These are phyloP conservation scores for Calliopum simillimum DNA, from an alignment of 2,888 invertebrate species.

Conservation along the genomic window DNA sequence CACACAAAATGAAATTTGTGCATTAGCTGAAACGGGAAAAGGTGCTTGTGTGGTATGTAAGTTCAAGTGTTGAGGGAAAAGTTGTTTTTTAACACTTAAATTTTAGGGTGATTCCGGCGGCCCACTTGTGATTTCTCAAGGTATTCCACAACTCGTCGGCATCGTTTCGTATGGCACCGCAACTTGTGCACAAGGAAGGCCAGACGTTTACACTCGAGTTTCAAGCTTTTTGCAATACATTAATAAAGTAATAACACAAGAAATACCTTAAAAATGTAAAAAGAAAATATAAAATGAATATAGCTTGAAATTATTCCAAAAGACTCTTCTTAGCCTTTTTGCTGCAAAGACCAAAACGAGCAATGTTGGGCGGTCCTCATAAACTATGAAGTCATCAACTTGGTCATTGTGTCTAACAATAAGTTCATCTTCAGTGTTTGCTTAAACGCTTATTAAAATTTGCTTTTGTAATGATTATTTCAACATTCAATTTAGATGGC, in stretches of 20 bases:
- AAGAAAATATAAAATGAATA: conserved; percentile 43
- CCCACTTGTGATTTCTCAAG: conserved; percentile 58
- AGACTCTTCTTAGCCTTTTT: conserved; percentile 18
- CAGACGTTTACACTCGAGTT: conserved; percentile 65
- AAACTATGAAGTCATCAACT: conserved; percentile 13
- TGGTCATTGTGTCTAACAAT: neutral
- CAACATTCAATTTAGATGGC: too few relatives aligned
- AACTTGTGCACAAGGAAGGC: conserved; percentile 59
- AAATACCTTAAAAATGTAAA: conserved; percentile 49
- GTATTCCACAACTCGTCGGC: conserved; percentile 56
- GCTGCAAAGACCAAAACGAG: neutral
- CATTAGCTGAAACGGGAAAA: conserved; percentile 52
- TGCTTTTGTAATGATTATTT: too few relatives aligned
- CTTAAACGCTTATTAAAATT: conserved; percentile 54
- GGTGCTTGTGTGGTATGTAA: conserved; percentile 64
- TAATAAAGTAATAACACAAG: conserved; percentile 52
- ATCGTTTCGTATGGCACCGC: conserved; percentile 64
- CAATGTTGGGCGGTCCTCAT: conserved; percentile 27
- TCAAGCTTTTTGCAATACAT: conserved; percentile 62
- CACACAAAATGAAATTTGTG: conserved; percentile 62
- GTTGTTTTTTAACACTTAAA: neutral
- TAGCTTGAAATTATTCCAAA: conserved; percentile 48
- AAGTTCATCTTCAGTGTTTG: conserved; percentile 21
- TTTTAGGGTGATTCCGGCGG: conserved; percentile 66
- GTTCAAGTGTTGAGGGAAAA: neutral